Evolutionary conservation across 1,140 invertebrate species (phyloP), one percentile per base, ranked within the genome.

Genomic region (Papilio machaon): DNA sequence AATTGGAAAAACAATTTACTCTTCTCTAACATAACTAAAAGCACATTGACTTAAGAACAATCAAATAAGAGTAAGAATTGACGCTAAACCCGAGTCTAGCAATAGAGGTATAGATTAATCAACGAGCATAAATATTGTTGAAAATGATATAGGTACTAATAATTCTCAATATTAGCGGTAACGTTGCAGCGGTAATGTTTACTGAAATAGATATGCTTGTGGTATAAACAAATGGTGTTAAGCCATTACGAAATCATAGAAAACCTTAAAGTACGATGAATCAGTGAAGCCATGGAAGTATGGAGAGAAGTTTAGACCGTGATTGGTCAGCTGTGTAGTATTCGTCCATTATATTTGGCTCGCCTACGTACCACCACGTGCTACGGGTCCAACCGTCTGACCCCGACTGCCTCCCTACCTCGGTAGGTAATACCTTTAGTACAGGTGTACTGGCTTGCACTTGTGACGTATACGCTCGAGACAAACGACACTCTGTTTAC

Each of bases 311-410:
- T 85, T 81, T 60, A 81, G 85, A 82, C 83, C 81, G 84, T 88
- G 91, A 93, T 93, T 93, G 92, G 92, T 87, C 89, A 86, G 81
- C 82, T 78, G 54, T 64, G n/a, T n/a, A n/a, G n/a, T n/a, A n/a
- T n/a, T n/a, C n/a, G n/a, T n/a, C n/a, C n/a, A n/a, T n/a, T n/a
- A n/a, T n/a, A n/a, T n/a, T n/a, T n/a, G n/a, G n/a, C n/a, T n/a
- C n/a, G n/a, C n/a, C n/a, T n/a, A n/a, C n/a, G n/a, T n/a, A n/a
- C n/a, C n/a, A n/a, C n/a, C n/a, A n/a, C n/a, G n/a, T n/a, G n/a
- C n/a, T n/a, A n/a, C n/a, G n/a, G n/a, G n/a, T n/a, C n/a, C n/a
- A n/a, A n/a, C n/a, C n/a, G n/a, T n/a, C n/a, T n/a, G n/a, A n/a
- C n/a, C n/a, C n/a, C n/a, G n/a, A n/a, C n/a, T n/a, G n/a, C n/a